These are phyloP conservation scores for Simalia tracyae DNA, from an alignment of 2,797 vertebrate species.

Conservation along the genomic window DNA sequence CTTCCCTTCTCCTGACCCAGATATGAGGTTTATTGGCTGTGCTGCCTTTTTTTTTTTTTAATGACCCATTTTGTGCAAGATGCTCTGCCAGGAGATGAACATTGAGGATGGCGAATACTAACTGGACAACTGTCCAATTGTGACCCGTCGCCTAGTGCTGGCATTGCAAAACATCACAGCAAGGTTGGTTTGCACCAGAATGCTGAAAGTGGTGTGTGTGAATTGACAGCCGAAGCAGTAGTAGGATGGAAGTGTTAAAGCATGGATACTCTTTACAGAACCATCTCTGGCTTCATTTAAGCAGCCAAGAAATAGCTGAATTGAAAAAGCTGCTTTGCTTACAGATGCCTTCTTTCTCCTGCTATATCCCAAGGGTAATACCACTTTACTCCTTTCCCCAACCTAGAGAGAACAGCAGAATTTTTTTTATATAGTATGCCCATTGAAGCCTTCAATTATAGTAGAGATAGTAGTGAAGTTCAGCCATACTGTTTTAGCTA, in stretches of 20 bases:
- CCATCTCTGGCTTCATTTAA: neutral
- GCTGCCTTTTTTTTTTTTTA: neutral
- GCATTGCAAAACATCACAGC: neutral
- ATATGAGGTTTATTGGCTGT: neutral
- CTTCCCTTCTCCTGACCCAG: neutral
- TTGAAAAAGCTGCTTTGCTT: neutral
- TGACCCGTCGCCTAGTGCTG: slow-evolving; percentile 8
- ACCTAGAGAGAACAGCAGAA: neutral
- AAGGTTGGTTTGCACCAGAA: neutral
- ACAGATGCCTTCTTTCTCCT: neutral
- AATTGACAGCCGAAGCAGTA: neutral
- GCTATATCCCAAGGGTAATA: neutral
- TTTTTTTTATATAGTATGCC: neutral
- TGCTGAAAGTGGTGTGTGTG: neutral
- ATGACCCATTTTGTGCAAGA: neutral
- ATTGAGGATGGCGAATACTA: neutral
- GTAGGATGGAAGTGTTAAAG: neutral
- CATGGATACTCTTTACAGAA: neutral
- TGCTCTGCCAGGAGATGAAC: neutral
- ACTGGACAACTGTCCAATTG: neutral
- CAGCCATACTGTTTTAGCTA: neutral
- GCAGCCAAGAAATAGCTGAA: neutral
- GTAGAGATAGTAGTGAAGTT: neutral
- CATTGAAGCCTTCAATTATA: neutral
- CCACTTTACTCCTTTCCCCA: neutral